A percentile compares a stretch with the other conserved stretches of the same genome.
Evolutionary conservation across 1,140 invertebrate species (phyloP).

Genomic region (Diorhabda elongata): DNA sequence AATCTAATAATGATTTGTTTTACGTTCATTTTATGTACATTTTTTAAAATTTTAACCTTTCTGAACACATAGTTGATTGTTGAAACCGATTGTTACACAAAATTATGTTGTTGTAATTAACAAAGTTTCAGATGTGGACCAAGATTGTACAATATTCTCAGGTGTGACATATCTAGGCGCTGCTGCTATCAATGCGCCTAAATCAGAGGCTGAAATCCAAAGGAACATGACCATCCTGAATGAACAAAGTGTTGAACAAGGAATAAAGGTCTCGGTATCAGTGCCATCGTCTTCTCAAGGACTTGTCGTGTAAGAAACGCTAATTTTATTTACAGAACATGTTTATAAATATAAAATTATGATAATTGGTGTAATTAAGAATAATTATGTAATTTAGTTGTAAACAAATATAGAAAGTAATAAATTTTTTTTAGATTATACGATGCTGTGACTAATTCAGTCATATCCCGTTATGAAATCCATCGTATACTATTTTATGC

Average conservation of each 20-base stretch:
- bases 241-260: constrained; percentile 67
- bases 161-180: constrained; percentile 93
- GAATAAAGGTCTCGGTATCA: constrained; percentile 84
- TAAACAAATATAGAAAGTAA: background rate
- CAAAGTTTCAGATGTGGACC: constrained; percentile 69
- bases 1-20: too few species aligned
- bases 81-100: too few species aligned
- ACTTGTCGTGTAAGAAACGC: constrained; percentile 65
- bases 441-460: constrained; percentile 75
- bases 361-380: background rate
- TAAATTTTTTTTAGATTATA: constrained; percentile 65
- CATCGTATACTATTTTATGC: constrained; percentile 94
- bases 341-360: background rate
- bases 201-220: constrained; percentile 93
- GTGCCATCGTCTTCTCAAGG: constrained; percentile 87
- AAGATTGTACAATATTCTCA: constrained; percentile 87
- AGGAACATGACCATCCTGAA: constrained; percentile 89
- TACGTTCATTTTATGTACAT: too few species aligned
- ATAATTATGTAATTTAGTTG: background rate
- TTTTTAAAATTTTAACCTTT: too few species aligned
- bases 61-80: too few species aligned
- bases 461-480: constrained; percentile 87
- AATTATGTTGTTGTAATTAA: background rate
- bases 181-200: constrained; percentile 86
- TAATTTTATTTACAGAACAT: background rate